These are phyloP conservation scores for Micropterix aruncella DNA, from an alignment of 2,888 invertebrate species.

Conservation along the genomic window DNA sequence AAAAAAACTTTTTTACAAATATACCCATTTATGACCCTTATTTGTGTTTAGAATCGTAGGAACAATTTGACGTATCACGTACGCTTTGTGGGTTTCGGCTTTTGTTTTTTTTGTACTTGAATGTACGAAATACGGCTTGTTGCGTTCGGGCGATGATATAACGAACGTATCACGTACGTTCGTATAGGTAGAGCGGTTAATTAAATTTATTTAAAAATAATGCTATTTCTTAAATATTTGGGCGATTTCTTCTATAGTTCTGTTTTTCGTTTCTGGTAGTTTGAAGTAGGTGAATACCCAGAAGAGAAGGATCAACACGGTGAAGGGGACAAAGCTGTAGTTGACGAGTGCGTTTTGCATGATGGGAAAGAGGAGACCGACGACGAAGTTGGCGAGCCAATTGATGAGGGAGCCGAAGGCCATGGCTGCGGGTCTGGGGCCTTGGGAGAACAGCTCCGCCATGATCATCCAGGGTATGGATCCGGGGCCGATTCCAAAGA, in stretches of 20 bases:
- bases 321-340: constrained; percentile 33
- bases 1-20: too few species aligned
- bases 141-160: too few species aligned
- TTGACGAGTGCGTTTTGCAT: constrained; percentile 23
- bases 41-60: too few species aligned
- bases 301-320: constrained; percentile 29
- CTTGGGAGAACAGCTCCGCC: constrained; percentile 35
- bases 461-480: constrained; percentile 40
- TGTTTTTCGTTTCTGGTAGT: constrained; percentile 37
- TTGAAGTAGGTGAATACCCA: constrained; percentile 32
- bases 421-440: constrained; percentile 33
- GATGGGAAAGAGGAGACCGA: constrained; percentile 31
- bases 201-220: too few species aligned
- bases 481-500: constrained; percentile 36
- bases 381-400: constrained; percentile 38
- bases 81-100: too few species aligned
- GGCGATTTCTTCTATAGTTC: constrained; percentile 34
- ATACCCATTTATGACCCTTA: too few species aligned
- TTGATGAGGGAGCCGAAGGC: constrained; percentile 35
- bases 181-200: too few species aligned
- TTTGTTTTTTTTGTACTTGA: too few species aligned
- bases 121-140: too few species aligned
- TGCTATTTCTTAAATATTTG: constrained; percentile 31
- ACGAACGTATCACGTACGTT: too few species aligned
- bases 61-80: too few species aligned